A percentile compares a stretch with the other conserved stretches of the same genome.
Evolutionary conservation across 2,888 invertebrate genomes (phyloP).

Genomic region (Himalopsyche tibetana): DNA sequence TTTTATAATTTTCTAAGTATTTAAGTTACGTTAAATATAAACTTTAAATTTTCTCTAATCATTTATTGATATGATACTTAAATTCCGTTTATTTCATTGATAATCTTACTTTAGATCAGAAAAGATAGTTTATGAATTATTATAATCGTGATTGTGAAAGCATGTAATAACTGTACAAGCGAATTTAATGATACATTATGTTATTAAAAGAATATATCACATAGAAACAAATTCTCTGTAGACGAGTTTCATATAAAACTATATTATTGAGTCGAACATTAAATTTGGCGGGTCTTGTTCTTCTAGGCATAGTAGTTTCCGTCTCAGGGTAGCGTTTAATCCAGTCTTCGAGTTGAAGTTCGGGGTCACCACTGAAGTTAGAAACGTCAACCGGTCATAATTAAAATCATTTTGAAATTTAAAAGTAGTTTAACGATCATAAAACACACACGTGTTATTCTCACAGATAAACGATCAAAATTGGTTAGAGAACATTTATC

Average conservation of each 20-base stretch:
- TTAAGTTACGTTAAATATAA: constrained; percentile 20
- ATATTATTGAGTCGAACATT: constrained; percentile 52
- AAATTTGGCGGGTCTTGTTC: constrained; percentile 59
- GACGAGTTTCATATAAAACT: constrained; percentile 34
- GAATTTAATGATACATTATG: background rate
- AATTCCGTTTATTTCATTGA: constrained; percentile 44
- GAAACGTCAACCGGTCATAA: constrained; percentile 52
- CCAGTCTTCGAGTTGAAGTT: constrained; percentile 56
- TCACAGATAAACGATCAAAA: constrained; percentile 52
- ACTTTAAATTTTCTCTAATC: constrained; percentile 34
- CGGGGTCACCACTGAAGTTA: constrained; percentile 60
- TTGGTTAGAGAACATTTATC: constrained; percentile 53
- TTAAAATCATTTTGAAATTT: constrained; percentile 38
- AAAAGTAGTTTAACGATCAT: constrained; percentile 40
- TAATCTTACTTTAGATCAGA: background rate
- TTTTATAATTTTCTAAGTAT: constrained; percentile 22
- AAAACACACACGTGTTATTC: constrained; percentile 54
- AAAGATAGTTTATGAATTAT: background rate
- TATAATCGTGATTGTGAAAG: constrained; percentile 18
- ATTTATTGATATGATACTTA: constrained; percentile 43
- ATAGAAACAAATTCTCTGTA: background rate
- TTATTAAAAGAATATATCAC: background rate
- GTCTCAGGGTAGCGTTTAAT: constrained; percentile 58
- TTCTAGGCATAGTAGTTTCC: constrained; percentile 61
- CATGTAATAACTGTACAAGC: background rate